Conservation (phyloP, 2,113 vertebrate species). For the Struthidea cinerea region DNA sequence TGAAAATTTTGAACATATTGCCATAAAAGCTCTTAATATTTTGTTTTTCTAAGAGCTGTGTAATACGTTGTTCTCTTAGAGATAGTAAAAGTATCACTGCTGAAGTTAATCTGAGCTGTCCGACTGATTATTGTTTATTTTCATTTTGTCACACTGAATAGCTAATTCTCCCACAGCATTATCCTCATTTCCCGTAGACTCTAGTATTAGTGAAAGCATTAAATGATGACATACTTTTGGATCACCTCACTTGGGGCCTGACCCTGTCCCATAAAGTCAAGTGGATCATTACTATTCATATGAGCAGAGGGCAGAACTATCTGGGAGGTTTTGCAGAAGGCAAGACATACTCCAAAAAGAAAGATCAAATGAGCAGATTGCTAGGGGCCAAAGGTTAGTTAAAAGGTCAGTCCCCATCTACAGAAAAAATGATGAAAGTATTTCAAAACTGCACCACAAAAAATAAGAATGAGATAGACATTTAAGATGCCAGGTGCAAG, state of each 20-base stretch:
- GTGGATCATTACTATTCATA: neutral
- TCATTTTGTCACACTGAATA: conserved; percentile 12
- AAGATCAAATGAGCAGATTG: neutral
- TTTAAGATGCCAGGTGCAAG: neutral
- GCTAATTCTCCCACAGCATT: neutral
- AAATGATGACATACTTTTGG: neutral
- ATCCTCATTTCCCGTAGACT: neutral
- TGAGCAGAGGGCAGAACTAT: neutral
- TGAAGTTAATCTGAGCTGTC: conserved; percentile 19
- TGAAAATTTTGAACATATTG: neutral
- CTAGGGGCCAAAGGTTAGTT: neutral
- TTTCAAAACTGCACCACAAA: neutral
- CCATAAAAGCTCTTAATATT: neutral
- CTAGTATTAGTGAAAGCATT: neutral
- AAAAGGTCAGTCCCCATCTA: neutral
- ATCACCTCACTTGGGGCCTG: neutral
- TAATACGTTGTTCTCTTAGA: neutral
- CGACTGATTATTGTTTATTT: neutral
- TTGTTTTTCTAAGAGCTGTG: neutral
- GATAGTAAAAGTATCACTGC: neutral
- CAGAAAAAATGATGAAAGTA: neutral
- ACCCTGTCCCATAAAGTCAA: neutral
- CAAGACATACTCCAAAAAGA: neutral
- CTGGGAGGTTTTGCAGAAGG: neutral
- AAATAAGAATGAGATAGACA: neutral